phyloP scores from a whole-genome alignment of 2,888 invertebrate species.

The Leucophenga montana region DNA sequence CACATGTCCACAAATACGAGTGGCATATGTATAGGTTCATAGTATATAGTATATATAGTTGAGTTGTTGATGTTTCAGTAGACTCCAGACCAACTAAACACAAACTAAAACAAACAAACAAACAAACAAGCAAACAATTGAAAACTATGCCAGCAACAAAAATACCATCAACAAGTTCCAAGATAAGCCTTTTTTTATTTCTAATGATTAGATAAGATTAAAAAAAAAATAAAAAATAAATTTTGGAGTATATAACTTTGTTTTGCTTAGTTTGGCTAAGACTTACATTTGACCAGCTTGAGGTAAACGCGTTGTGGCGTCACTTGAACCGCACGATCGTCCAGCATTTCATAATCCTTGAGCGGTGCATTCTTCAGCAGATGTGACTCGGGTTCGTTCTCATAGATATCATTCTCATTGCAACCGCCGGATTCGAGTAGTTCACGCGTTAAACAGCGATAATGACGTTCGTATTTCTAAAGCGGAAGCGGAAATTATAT shows the following conservation, averaged over 20 bases:
- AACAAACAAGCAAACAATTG: no score
- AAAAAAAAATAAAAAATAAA: conserved; percentile 29
- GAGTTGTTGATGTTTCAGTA: not conserved
- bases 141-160: conserved; percentile 15
- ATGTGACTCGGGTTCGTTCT: conserved; percentile 59
- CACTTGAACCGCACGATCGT: conserved; percentile 76
- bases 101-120: not conserved
- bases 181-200: not conserved
- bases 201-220: conserved; percentile 46
- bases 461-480: conserved; percentile 57
- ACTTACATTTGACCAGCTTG: conserved; percentile 78
- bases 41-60: conserved; percentile 1
- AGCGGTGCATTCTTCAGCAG: conserved; percentile 54
- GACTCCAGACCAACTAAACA: conserved; percentile 11
- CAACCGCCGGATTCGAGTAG: conserved; percentile 61
- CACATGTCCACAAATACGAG: not conserved
- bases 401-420: conserved; percentile 56
- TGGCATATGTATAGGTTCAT: not conserved
- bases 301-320: conserved; percentile 78
- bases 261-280: not conserved
- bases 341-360: conserved; percentile 69
- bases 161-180: conserved; percentile 12
- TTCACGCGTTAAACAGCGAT: conserved; percentile 63
- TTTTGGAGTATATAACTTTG: not conserved
- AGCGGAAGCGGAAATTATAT: not conserved